Base-by-base conservation (phyloP, 2,113 vertebrate genomes). In the Etheostoma cragini region DNA sequence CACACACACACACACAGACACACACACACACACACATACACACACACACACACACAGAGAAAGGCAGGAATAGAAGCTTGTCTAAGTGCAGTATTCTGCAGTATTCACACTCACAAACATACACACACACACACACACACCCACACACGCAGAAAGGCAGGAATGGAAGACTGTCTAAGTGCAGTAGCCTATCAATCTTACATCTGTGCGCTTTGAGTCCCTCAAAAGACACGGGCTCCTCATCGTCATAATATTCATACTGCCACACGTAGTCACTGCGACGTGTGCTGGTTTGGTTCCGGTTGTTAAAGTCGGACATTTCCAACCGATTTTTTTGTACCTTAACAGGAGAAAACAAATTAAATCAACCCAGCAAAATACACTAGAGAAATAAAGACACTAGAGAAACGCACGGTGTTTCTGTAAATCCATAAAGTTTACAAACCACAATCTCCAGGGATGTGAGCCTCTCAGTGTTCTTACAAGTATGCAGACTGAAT, bases 171-270 rank as follows among this genome's bases (percentile, higher is more conserved):
- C 12, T 53, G n/a, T 15, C 5, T 54, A 19, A 30, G 13, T 60
- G 17, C 30, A 58, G 65, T 1, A n/a, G n/a, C n/a, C n/a, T n/a
- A 6, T 46, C 38, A 14, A 26, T 89, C 97, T 98, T 95, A 99
- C 97, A 98, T 94, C 97, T 97, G 82, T 99, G 96, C 87, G 97
- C 98, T 78, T 95, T 97, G 75, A 99, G 94, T 77, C 97, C 98
- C 90, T 99, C 97, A 83, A 98, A 99, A 0, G 98, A 99, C 89
- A 98, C 96, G 0, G 97, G 97, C 84, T 95, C 97, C 0, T 95
- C 97, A 0, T 98, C 97, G 76, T 98, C 97, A 8, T 99, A 98
- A 89, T 99, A 98, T 78, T 98, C 97, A 0, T 98, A 99, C 80
- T 97, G 96, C 98, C 97, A 99, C 80, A 96, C 96, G 85, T 99